Evolutionary conservation across 2,888 invertebrate genomes (phyloP), one percentile per base, ranked within the genome.

Genomic region (Drosophila anomelani): DNA sequence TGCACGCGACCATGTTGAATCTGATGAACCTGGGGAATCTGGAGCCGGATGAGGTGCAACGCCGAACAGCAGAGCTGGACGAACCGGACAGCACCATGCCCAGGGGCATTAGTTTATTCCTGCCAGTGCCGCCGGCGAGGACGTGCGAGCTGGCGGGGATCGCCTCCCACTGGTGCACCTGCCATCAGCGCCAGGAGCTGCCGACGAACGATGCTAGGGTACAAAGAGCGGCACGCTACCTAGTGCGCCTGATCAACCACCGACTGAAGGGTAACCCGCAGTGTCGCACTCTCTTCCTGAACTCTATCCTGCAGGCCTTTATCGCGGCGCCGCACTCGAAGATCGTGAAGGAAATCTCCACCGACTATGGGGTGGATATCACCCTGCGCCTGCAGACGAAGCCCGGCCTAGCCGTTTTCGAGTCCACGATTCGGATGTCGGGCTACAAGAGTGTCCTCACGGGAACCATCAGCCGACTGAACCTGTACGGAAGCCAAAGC

Each of bases 101-200:
- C 9, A 93, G 95, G 58, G 95, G 96, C 17, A 95, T 96, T 9
- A 97, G 97, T 91, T 93, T 97, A 54, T 97, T 98, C 91, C 92
- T 95, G 29, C 94, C 95, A 0, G 94, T 98, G 70, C 95, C 96
- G 0, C 91, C 90, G 43, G 94, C 94, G 62, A 93, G 98, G 49
- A 96, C 96, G 0, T 98, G 98, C 90, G 93, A 94, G 56, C 93
- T 94, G 71, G 98, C 98, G 0, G 95, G 94, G 1, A 97, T 98
- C 68, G 95, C 95, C 0, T 95, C 95, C 32, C 96, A 97, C 90
- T 98, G 96, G 96, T 98, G 98, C 91, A 96, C 97, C 26, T 98
- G 98, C 80, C 96, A 97, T 87, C 94, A 94, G 67, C 95, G 95
- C 59, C 93, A 92, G 56, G 94, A 94, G 76, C 89, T 96, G 20